Conservation (phyloP, 2,113 vertebrate species). For the Lycaon pictus region DNA sequence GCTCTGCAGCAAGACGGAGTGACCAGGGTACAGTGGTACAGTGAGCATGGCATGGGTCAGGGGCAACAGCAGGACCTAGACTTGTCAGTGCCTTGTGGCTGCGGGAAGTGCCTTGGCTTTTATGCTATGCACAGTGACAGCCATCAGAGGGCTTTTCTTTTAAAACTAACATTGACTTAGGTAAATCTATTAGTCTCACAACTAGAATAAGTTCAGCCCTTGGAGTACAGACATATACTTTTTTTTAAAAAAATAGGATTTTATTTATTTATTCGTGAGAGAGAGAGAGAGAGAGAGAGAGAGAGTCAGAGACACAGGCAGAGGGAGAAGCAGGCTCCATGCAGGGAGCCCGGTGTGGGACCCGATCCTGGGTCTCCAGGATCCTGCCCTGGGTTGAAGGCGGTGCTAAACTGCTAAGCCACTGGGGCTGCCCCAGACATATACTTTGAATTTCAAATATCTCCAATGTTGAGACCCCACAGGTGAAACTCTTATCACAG, state of each 20-base stretch:
- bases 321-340: no score
- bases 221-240: background rate
- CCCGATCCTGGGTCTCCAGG: no score
- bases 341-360: no score
- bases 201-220: background rate
- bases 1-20: background rate
- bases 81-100: background rate
- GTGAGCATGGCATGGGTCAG: no score
- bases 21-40: rapidly evolving
- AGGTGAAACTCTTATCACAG: background rate
- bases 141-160: background rate
- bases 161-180: background rate
- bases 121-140: background rate
- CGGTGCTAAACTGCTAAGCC: no score
- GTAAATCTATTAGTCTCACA: background rate
- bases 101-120: background rate
- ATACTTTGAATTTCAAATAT: background rate
- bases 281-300: no score
- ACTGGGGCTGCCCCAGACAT: no score
- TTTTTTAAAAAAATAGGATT: no score
- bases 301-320: no score
- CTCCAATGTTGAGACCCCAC: no score
- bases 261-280: no score
- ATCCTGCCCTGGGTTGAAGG: no score
- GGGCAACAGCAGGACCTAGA: background rate